A percentile compares a stretch with the other conserved stretches of the same genome.
Evolutionary conservation across 2,888 invertebrate species (phyloP).

Genomic region (Chrysotoxum bicinctum): DNA sequence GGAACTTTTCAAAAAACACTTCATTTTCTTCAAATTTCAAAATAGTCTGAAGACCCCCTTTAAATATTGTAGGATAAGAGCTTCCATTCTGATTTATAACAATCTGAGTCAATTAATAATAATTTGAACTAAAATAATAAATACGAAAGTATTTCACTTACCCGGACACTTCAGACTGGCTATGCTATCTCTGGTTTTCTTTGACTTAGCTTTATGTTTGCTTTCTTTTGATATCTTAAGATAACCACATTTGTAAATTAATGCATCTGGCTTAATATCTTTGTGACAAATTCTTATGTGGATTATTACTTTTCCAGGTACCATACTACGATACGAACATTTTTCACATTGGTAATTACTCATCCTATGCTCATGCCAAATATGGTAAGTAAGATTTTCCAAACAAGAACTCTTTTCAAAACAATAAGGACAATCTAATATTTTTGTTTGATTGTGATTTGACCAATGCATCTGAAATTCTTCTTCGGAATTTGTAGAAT

Average conservation of each 20-base stretch:
- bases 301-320: constrained; percentile 39
- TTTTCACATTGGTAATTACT: constrained; percentile 46
- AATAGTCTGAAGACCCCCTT: too few species aligned
- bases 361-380: constrained; percentile 33
- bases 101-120: too few species aligned
- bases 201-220: neutral
- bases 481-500: constrained; percentile 68
- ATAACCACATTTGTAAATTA: constrained; percentile 26
- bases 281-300: constrained; percentile 24
- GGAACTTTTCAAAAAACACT: too few species aligned
- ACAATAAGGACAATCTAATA: constrained; percentile 44
- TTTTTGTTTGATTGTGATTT: neutral
- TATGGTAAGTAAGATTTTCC: constrained; percentile 14
- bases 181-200: constrained; percentile 5
- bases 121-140: too few species aligned
- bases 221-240: neutral
- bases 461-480: constrained; percentile 71
- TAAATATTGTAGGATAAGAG: too few species aligned
- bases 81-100: too few species aligned
- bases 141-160: neutral
- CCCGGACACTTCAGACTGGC: constrained; percentile 36
- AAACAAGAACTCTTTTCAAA: neutral
- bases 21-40: too few species aligned
- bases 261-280: neutral
- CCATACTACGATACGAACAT: constrained; percentile 51